Percentiles rank a stretch among this genome's conserved stretches.
Conservation (phyloP, 2,888 invertebrate genomes). For the Parasteatoda lunata region DNA sequence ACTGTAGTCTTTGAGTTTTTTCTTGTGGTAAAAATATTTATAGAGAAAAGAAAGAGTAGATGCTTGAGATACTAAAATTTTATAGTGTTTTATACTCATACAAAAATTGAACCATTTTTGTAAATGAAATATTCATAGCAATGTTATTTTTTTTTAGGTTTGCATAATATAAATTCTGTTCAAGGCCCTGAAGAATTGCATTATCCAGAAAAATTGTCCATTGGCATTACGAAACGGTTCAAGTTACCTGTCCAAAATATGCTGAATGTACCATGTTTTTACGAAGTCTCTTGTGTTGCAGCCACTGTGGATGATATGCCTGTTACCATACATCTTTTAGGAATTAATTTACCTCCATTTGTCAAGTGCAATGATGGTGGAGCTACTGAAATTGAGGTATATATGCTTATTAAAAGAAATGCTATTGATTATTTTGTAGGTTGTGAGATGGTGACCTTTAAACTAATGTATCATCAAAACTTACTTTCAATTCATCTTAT, state of each 20-base stretch:
- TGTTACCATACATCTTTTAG: constrained; percentile 27
- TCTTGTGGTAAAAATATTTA: too few species aligned
- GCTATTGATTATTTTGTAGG: too few species aligned
- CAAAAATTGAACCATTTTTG: too few species aligned
- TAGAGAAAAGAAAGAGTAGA: too few species aligned
- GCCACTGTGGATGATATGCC: constrained; percentile 33
- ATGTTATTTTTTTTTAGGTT: too few species aligned
- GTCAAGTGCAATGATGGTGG: constrained; percentile 10
- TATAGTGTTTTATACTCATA: too few species aligned
- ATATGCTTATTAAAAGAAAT: neutral
- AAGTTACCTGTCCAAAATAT: constrained; percentile 37
- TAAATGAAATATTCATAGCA: too few species aligned
- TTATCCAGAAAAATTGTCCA: constrained; percentile 45
- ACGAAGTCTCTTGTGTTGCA: constrained; percentile 37
- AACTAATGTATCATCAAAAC: too few species aligned
- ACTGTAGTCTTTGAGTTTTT: too few species aligned
- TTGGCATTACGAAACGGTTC: constrained; percentile 44
- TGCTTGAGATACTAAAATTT: too few species aligned
- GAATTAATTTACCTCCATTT: constrained; percentile 25
- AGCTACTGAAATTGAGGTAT: constrained; percentile 51
- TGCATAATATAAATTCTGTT: neutral
- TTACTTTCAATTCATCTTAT: too few species aligned
- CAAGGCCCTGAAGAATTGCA: constrained; percentile 38
- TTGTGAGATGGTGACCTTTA: too few species aligned
- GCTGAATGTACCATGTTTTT: constrained; percentile 17